Evolutionary conservation across 1,140 invertebrate species (phyloP), one percentile per base, ranked within the genome.

Genomic region (Argopecten irradians): DNA sequence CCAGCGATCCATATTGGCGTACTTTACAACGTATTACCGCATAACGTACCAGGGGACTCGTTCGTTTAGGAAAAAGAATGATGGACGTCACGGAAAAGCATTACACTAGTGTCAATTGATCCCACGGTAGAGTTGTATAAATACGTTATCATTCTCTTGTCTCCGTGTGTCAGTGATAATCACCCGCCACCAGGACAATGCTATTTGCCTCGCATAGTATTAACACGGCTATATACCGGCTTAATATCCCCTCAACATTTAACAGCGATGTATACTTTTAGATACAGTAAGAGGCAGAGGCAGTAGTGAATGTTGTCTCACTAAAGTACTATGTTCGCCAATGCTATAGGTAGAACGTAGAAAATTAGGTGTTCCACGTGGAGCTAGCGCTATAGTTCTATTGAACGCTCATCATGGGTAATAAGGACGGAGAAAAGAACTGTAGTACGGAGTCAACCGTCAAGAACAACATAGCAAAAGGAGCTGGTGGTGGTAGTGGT

Each of bases 401-500:
- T 71, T 71, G 55, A 71, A 71, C 55, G 55, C 55, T 71, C 55
- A 16, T 71, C 55, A 71, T 71, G 55, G 55, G 55, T 71, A 71
- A 28, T 71, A 71, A 71, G 55, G 55, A 71, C 8, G 55, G 55
- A n/a, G 55, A 71, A 28, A 71, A 71, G 55, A 71, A 71, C 55
- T 71, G 55, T 71, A 28, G 55, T 11, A 71, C 55, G 22, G 55
- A 71, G 55, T 71, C 55, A 71, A 71, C 55, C 55, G 28, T 22
- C 55, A 71, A 71, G 55, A 71, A 71, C 55, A 71, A 71, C 55
- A 71, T 28, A 71, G 55, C 55, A 71, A 71, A 71, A 28, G 55
- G 55, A n/a, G n/a, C n/a, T n/a, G n/a, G n/a, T n/a, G n/a, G n/a
- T n/a, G 55, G 88, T 55, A 82, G 85, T 33, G 89, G 82, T 41